Conservation (phyloP, 2,113 vertebrate species). For the Hydrochoerus hydrochaeris region DNA sequence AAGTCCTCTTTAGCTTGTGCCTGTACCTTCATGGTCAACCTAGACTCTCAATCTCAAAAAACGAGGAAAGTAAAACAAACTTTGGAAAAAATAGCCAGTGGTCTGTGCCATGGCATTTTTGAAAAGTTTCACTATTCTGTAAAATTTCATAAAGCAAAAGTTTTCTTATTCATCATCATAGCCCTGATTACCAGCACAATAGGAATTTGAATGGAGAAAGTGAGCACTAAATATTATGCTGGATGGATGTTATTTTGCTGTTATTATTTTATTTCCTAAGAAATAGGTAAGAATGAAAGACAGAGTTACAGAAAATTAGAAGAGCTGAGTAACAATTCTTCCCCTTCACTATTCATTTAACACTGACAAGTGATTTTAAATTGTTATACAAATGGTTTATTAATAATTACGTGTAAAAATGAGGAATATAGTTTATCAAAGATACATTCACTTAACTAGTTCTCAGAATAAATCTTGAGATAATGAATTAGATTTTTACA, state of each 20-base stretch:
- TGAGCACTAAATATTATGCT: background rate
- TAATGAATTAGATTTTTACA: conserved; percentile 20
- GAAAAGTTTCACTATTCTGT: background rate
- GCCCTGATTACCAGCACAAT: background rate
- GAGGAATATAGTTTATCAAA: background rate
- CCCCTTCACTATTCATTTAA: background rate
- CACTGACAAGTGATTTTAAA: background rate
- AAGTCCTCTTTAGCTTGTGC: background rate
- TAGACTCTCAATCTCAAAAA: background rate
- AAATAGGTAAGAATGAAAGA: background rate
- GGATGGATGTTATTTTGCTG: background rate
- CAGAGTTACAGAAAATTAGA: background rate
- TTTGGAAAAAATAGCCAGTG: background rate
- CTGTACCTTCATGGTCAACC: conserved; percentile 10
- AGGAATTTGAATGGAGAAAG: background rate
- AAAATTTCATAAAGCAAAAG: background rate
- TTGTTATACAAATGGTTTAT: background rate
- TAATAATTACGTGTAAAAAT: background rate
- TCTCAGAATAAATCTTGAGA: background rate
- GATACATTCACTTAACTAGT: background rate
- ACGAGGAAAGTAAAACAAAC: background rate
- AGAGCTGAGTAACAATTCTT: background rate
- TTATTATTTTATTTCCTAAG: background rate
- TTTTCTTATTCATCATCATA: background rate
- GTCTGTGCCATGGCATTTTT: background rate